Evolutionary conservation across 2,113 vertebrate genomes (phyloP), one percentile per base, ranked within the genome.

Genomic region (Canis aureus): DNA sequence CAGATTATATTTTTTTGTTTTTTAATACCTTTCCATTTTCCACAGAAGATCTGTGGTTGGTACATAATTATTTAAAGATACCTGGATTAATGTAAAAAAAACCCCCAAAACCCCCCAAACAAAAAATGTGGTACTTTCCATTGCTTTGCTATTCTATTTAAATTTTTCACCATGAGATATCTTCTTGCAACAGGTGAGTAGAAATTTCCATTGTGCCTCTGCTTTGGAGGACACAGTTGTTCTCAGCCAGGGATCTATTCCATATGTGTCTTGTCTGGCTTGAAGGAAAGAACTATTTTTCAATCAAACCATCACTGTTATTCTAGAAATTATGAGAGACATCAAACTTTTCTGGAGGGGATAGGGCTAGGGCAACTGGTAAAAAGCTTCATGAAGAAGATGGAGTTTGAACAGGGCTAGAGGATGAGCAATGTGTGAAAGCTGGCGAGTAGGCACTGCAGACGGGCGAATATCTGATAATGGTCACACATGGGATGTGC

Each of bases 11-110:
- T 73, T 7, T 4, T 69, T 82, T 90, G 35, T 19, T 89, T 93
- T 96, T 95, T 60, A 92, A 93, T 93, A 55, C 10, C 15, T 51
- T 91, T 78, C n/a, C 73, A 85, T 85, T 91, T 90, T 59, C 55
- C 43, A 95, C 29, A 92, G 74, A 91, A 87, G 87, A 64, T 84
- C 62, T 96, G 27, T 81, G 55, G 43, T 92, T 86, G 60, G 29
- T 67, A 82, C 64, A 32, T 32, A 95, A 83, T 90, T 92, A 29
- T 57, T 79, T 86, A 79, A 66, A 80, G 74, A 55, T 49, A 79
- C 17, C 32, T 38, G 57, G 20, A 62, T 93, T n/a, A 57, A 13
- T 59, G 2, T 78, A 8, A 55, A 29, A 51, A 82, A 62, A 62
- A 66, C 16, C 0, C 32, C 66, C 55, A 13, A 69, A n/a, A n/a